A percentile compares a stretch with the other conserved stretches of the same genome.
Conservation (phyloP, 2,888 invertebrate species). For the Psococerastis gibbosa region DNA sequence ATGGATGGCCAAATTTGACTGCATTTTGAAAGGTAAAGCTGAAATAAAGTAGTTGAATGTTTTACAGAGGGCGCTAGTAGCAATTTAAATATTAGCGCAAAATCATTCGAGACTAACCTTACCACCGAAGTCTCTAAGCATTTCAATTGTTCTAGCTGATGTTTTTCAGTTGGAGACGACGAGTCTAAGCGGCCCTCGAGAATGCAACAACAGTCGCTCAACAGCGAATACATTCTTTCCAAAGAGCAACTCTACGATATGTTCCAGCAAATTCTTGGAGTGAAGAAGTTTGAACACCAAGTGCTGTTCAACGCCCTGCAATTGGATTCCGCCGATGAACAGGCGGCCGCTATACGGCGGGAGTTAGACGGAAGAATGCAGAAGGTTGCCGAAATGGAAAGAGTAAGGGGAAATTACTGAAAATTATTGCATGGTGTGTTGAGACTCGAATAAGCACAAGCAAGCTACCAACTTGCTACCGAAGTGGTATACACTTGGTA, state of each 20-base stretch:
- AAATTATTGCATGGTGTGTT: too few relatives aligned
- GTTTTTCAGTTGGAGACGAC: constrained; percentile 48
- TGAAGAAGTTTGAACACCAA: constrained; percentile 99
- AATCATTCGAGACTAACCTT: background rate
- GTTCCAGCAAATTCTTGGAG: constrained; percentile 96
- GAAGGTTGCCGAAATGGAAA: constrained; percentile 92
- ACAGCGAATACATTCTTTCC: constrained; percentile 84
- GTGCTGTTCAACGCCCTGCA: constrained; percentile 93
- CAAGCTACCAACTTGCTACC: too few relatives aligned
- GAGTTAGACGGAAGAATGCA: constrained; percentile 97
- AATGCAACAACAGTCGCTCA: constrained; percentile 74
- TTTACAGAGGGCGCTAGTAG: too few relatives aligned
- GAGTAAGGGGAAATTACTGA: constrained; percentile 38
- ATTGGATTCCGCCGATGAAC: constrained; percentile 98
- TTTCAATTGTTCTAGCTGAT: constrained; percentile 2
- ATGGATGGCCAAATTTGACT: constrained; percentile 99
- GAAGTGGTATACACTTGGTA: too few relatives aligned
- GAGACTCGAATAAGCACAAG: too few relatives aligned
- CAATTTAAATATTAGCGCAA: too few relatives aligned
- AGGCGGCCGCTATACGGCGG: constrained; percentile 96
- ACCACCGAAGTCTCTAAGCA: background rate
- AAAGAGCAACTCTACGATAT: constrained; percentile 99
- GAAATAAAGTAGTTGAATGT: background rate
- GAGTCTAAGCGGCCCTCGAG: constrained; percentile 71
- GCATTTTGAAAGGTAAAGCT: constrained; percentile 71